Evolutionary conservation across 1,140 invertebrate species (phyloP).

Genomic region (Pachypsylla venusta): DNA sequence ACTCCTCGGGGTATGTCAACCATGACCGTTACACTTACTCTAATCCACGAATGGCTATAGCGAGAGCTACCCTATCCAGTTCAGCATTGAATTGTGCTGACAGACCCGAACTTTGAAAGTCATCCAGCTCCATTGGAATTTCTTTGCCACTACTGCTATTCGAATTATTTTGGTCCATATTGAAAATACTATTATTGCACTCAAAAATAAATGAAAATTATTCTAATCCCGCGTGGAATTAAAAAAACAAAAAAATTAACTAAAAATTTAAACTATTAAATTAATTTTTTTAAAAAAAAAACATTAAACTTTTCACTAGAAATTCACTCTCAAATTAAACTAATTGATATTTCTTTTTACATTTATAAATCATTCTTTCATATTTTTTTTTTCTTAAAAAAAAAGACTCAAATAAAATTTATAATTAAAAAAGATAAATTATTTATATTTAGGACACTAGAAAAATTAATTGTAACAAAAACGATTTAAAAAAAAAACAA

Average conservation of each 20-base stretch:
- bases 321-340: background rate
- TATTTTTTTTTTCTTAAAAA: background rate
- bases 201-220: background rate
- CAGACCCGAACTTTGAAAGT: background rate
- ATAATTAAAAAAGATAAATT: background rate
- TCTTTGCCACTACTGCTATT: background rate
- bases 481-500: background rate
- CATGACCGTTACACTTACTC: constrained; percentile 7
- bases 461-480: no score
- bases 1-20: no score
- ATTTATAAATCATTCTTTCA: background rate
- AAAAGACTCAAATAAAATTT: background rate
- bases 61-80: constrained; percentile 1
- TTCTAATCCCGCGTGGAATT: background rate
- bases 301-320: no score
- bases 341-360: background rate
- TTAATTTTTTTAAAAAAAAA: no score
- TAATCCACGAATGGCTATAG: background rate
- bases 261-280: background rate
- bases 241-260: background rate
- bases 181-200: background rate
- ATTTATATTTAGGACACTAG: no score
- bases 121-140: background rate
- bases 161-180: background rate
- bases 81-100: constrained; percentile 1